A percentile compares a stretch with the other conserved stretches of the same genome.
Evolutionary conservation across 2,888 invertebrate species (phyloP).

Genomic region (Eurytoma adleriae): DNA sequence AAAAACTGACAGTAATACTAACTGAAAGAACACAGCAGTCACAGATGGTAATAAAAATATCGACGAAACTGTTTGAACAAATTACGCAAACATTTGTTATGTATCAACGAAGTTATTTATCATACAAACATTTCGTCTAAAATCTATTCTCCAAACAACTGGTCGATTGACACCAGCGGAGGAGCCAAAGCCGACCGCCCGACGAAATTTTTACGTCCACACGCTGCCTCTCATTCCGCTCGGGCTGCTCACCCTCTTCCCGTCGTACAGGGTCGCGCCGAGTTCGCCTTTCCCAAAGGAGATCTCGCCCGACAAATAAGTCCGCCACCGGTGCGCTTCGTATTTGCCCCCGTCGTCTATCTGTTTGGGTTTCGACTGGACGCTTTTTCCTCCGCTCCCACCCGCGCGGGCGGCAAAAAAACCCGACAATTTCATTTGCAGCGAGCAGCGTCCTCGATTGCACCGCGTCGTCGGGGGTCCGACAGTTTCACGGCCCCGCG

Average conservation of each 20-base stretch:
- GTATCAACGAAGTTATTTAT: too few species aligned
- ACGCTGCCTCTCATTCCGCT: too few species aligned
- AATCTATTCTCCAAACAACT: too few species aligned
- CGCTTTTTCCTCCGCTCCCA: neutral
- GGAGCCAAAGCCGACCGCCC: too few species aligned
- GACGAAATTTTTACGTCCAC: too few species aligned
- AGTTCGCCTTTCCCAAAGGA: conserved; percentile 17
- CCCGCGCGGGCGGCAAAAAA: neutral
- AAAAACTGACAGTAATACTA: too few species aligned
- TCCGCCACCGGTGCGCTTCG: neutral
- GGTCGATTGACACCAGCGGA: too few species aligned
- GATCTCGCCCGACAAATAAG: conserved; percentile 17
- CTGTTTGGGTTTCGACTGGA: conserved; percentile 20
- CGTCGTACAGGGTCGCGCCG: neutral
- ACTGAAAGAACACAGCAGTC: too few species aligned
- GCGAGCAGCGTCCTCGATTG: conserved; percentile 16
- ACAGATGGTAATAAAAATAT: too few species aligned
- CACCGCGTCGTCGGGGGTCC: conserved; percentile 24
- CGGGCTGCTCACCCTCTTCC: neutral
- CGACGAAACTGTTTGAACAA: too few species aligned
- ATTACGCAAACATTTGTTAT: too few species aligned
- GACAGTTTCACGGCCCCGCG: neutral
- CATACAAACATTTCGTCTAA: too few species aligned
- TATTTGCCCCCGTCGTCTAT: conserved; percentile 24
- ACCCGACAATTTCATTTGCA: conserved; percentile 42